Evolutionary conservation across 2,113 vertebrate genomes (phyloP), one percentile per base, ranked within the genome.

Genomic region (Glareola pratincola): DNA sequence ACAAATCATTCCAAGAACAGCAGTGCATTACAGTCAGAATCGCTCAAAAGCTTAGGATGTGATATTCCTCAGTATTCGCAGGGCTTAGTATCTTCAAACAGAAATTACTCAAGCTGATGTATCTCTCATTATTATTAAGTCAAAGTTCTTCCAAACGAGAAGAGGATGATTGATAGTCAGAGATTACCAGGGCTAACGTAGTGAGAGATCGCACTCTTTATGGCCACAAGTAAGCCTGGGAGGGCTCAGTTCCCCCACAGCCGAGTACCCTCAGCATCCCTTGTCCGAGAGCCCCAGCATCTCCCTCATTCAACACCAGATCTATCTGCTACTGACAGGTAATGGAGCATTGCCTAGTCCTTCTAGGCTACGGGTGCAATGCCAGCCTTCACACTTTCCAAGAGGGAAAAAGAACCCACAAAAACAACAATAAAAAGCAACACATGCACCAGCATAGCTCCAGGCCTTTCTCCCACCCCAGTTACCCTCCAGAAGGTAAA

Each of bases 1-100:
- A 97, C 73, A 92, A 97, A 96, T 96, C 92, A 97, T 90, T 94
- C 77, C 87, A 96, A 85, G 89, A 96, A 89, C 83, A 94, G 96
- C 62, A 85, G 27, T 87, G 77, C 92, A 94, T 90, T 95, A 94
- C 72, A 81, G 85, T 94, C 84, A 76, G 84, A 88, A 95, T 57
- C 69, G 85, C 68, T 97, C 91, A 96, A 95, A 98, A 97, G 84
- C 91, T 96, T 82, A 68, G 59, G 62, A 76, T 66, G 84, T 0
- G 0, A 82, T 95, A 91, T 92, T 95, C 92, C 88, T 97, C 92
- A 91, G 68, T 91, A 88, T 96, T 96, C 90, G 88, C 16, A 76
- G 79, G 83, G 60, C 77, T 97, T 95, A 96, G 66, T 76, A 93
- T 88, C 96, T 88, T 97, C 89, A 95, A 96, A 92, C 63, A 97